Percentiles rank a stretch among this genome's conserved stretches.
Conservation (phyloP, 2,113 vertebrate species). For the Carassius carassius region DNA sequence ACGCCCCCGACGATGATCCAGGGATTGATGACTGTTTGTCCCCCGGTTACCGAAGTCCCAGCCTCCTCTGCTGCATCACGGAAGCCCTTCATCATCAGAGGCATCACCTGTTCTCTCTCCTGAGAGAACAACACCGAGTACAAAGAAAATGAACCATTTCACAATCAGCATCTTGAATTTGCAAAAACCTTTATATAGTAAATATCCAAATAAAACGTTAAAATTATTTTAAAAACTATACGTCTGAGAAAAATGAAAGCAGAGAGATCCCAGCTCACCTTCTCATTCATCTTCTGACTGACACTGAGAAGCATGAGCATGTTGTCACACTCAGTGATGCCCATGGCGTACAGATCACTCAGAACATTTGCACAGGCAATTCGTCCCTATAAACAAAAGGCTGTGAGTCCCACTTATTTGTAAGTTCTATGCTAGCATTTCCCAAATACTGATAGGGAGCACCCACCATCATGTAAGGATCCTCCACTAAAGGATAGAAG, state of each 20-base stretch:
- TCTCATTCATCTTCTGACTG: slow-evolving; percentile 90
- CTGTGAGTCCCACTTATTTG: not conserved
- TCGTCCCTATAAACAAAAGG: slow-evolving; percentile 74
- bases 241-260: too few relatives aligned
- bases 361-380: slow-evolving; percentile 92
- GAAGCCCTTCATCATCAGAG: slow-evolving; percentile 86
- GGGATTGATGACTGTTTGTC: slow-evolving; percentile 90
- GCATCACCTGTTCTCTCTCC: slow-evolving; percentile 83
- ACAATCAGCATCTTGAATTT: too few relatives aligned
- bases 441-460: not conserved
- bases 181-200: not conserved
- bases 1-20: slow-evolving; percentile 92
- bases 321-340: slow-evolving; percentile 92
- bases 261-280: slow-evolving; percentile 69
- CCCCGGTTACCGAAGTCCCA: slow-evolving; percentile 88
- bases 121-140: slow-evolving; percentile 45
- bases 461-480: slow-evolving; percentile 92
- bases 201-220: not conserved
- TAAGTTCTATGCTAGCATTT: not conserved
- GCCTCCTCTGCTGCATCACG: slow-evolving; percentile 90
- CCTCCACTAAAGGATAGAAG: slow-evolving; percentile 92
- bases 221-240: too few relatives aligned
- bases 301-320: slow-evolving; percentile 92
- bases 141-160: not conserved
- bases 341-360: slow-evolving; percentile 92